These are phyloP conservation scores for Poeciliopsis occidentalis DNA, from an alignment of 2,113 vertebrate species.

Conservation along the genomic window DNA sequence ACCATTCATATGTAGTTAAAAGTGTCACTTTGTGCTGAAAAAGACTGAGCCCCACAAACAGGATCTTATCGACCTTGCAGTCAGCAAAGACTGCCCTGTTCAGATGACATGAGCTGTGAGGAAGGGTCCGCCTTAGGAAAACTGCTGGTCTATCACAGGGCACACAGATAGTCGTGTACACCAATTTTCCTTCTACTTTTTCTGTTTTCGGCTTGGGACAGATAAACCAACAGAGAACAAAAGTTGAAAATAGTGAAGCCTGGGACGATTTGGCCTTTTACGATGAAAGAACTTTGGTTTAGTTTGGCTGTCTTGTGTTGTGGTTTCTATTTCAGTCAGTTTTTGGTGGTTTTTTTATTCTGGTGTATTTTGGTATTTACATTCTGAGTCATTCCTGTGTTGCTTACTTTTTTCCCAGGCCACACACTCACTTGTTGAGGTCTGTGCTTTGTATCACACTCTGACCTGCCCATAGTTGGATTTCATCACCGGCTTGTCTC, in stretches of 20 bases:
- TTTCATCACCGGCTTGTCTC: background rate
- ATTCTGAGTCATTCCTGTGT: background rate
- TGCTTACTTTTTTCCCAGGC: background rate
- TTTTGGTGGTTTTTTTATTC: background rate
- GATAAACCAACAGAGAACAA: background rate
- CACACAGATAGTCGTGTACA: background rate
- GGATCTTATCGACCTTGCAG: background rate
- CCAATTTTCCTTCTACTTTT: background rate
- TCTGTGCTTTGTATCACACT: background rate
- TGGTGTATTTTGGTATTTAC: background rate
- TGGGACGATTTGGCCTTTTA: background rate
- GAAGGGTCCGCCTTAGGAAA: background rate
- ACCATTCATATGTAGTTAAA: too few relatives aligned
- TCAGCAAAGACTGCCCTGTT: background rate
- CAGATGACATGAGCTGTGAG: background rate
- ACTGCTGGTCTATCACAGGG: background rate
- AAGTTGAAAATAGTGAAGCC: background rate
- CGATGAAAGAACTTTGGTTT: background rate
- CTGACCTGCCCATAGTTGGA: background rate
- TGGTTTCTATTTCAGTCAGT: background rate
- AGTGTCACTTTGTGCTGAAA: too few relatives aligned
- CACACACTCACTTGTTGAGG: background rate
- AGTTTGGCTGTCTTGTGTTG: background rate
- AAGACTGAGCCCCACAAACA: too few relatives aligned
- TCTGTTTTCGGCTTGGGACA: background rate